phyloP scores from a whole-genome alignment of 2,797 vertebrate species.

The Sebastes dallii region DNA sequence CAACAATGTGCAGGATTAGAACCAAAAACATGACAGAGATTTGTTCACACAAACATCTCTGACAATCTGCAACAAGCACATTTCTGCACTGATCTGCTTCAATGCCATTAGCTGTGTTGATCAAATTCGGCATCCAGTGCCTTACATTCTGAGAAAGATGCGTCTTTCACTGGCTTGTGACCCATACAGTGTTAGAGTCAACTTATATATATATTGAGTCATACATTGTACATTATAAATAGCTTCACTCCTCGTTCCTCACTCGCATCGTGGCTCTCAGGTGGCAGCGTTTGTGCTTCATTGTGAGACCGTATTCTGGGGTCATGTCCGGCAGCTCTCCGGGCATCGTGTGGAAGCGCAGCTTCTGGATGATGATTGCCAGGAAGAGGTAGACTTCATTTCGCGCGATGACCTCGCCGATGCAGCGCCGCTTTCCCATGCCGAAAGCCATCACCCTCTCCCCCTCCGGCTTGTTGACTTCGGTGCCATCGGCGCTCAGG shows the following conservation, averaged over 20 bases:
- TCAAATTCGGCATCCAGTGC: constrained; percentile 22
- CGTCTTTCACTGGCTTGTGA: constrained; percentile 28
- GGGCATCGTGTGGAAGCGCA: constrained; percentile 79
- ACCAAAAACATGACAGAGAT: constrained; percentile 19
- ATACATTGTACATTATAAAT: not conserved
- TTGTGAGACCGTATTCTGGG: constrained; percentile 89
- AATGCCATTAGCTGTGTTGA: constrained; percentile 17
- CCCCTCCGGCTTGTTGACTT: constrained; percentile 77
- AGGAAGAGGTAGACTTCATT: constrained; percentile 92
- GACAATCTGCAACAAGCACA: constrained; percentile 18
- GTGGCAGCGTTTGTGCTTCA: constrained; percentile 89
- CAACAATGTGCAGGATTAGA: constrained; percentile 6
- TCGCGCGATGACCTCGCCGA: constrained; percentile 89
- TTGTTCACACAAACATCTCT: constrained; percentile 30
- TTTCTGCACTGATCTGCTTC: constrained; percentile 10
- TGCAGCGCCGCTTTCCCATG: constrained; percentile 89
- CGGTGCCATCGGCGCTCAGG: constrained; percentile 73
- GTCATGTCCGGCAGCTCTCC: constrained; percentile 86
- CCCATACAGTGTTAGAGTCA: constrained; percentile 16
- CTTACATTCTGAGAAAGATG: constrained; percentile 46
- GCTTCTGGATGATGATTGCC: constrained; percentile 87
- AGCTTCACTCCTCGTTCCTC: constrained; percentile 45
- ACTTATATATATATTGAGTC: not conserved
- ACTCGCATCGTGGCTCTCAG: constrained; percentile 76
- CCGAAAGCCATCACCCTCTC: constrained; percentile 90